Percentiles rank a stretch among this genome's conserved stretches.
Conservation (phyloP, 1,140 invertebrate genomes). For the Drosophila pectinifera region DNA sequence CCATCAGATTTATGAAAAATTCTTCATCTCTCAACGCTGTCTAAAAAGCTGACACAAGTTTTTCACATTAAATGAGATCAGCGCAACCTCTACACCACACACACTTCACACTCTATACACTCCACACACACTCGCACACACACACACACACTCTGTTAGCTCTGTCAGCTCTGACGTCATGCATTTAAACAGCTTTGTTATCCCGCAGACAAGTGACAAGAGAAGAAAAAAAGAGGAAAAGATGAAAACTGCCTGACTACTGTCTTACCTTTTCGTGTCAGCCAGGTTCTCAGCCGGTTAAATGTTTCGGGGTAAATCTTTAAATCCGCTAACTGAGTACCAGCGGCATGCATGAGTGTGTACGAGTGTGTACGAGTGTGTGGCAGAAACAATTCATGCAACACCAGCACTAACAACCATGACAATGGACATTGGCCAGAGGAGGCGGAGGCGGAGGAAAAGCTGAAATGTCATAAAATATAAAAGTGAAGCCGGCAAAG, state of each 20-base stretch:
- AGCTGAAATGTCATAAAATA: slow-evolving; percentile 67
- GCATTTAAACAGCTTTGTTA: slow-evolving; percentile 14
- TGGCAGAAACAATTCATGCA: slow-evolving; percentile 12
- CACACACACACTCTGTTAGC: too few species aligned
- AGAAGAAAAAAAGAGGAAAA: too few species aligned
- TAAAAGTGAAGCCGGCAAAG: slow-evolving; percentile 73
- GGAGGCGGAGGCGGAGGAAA: background rate
- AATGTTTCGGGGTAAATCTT: slow-evolving; percentile 20
- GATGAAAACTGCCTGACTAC: background rate
- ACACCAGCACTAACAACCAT: background rate
- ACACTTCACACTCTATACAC: too few species aligned
- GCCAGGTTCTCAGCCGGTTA: slow-evolving; percentile 12
- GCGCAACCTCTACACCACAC: too few species aligned
- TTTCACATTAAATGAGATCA: slow-evolving; percentile 10
- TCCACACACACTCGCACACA: background rate
- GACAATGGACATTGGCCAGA: background rate
- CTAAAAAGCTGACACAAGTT: slow-evolving; percentile 10
- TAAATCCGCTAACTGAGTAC: slow-evolving; percentile 17
- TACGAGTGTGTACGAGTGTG: background rate
- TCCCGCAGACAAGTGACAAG: slow-evolving; percentile 2
- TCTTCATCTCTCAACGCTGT: background rate
- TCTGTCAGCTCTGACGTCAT: slow-evolving; percentile 12
- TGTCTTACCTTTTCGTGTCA: slow-evolving; percentile 6
- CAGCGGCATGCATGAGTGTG: slow-evolving; percentile 5
- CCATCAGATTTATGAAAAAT: slow-evolving; percentile 10